Percentiles rank a stretch among this genome's conserved stretches.
These are phyloP conservation scores for Anas bahamensis DNA, from an alignment of 2,797 vertebrate genomes.

Conservation along the genomic window DNA sequence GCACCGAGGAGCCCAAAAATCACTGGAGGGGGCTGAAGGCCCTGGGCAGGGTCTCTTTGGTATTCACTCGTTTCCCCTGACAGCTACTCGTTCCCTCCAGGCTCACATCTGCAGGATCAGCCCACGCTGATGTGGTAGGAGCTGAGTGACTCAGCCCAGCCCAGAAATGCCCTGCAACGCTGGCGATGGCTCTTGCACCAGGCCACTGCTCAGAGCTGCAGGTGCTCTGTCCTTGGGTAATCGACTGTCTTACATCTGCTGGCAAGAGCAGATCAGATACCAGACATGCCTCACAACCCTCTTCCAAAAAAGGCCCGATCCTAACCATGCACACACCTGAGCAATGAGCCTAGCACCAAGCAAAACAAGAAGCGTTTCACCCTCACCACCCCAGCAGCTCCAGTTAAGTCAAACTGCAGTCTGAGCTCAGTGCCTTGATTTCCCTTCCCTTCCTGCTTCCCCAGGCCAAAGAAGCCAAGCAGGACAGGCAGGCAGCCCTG, in stretches of 20 bases:
- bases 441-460: not conserved
- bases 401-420: not conserved
- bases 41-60: not conserved
- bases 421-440: not conserved
- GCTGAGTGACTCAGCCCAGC: not conserved
- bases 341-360: rapidly evolving
- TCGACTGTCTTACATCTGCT: not conserved
- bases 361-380: not conserved
- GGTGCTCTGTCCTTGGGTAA: not conserved
- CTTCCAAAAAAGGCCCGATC: not conserved
- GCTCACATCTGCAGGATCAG: not conserved
- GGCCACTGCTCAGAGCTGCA: not conserved
- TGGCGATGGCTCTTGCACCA: not conserved
- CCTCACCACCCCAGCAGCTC: not conserved
- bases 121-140: not conserved
- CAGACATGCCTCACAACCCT: not conserved
- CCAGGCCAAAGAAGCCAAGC: not conserved
- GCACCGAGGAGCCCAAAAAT: not conserved
- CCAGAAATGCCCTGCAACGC: not conserved
- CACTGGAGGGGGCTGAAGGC: not conserved
- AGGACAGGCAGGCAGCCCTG: not conserved
- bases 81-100: not conserved
- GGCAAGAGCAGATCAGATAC: not conserved
- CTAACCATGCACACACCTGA: not conserved
- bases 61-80: not conserved